Base-by-base conservation (phyloP, 1,140 invertebrate genomes). In the Ceratina japonica region DNA sequence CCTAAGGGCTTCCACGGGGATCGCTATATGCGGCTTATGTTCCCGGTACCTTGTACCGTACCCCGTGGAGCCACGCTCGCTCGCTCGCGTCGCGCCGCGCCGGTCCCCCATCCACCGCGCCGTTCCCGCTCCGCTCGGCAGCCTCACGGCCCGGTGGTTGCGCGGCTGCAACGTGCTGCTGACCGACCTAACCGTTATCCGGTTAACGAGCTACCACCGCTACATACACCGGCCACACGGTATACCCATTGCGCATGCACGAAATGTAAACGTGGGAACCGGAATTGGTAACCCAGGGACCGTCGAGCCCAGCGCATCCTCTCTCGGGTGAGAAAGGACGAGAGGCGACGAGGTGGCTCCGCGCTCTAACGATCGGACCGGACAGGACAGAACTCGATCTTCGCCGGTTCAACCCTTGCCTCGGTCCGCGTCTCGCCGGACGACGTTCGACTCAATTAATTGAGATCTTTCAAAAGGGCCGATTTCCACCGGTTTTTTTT, bases 211-310 rank as follows among this genome's bases (percentile, higher is more conserved):
- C 91, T 90, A 89, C 89, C 90, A 90, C 88, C 86, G 88, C 90
- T 87, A 88, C 84, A 86, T 77, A 86, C 86, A 87, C 78, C 79
- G 80, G 70, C 82, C 79, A 84, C 79, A 79, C 86, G 75, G 64
- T 71, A 66, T 88, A 86, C 87, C 90, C 89, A 91, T 92, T 91
- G 91, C 91, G 91, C 91, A 92, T 92, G 92, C 91, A 91, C 91
- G 91, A 92, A 92, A 92, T 92, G 91, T 92, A 91, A 92, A 92
- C 92, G 92, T 92, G 92, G 92, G 92, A 92, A 92, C 91, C 91
- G 91, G 92, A 92, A 92, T 92, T 91, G 91, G 89, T 76, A 64
- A 80, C 59, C 83, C 51, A 71, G 84, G 84, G 83, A 78, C 71
- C 75, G 80, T 73, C 69, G 80, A 82, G 75, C 8, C 22, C 22